These are phyloP conservation scores for Tribolium madens DNA, from an alignment of 1,140 invertebrate species.

Conservation along the genomic window DNA sequence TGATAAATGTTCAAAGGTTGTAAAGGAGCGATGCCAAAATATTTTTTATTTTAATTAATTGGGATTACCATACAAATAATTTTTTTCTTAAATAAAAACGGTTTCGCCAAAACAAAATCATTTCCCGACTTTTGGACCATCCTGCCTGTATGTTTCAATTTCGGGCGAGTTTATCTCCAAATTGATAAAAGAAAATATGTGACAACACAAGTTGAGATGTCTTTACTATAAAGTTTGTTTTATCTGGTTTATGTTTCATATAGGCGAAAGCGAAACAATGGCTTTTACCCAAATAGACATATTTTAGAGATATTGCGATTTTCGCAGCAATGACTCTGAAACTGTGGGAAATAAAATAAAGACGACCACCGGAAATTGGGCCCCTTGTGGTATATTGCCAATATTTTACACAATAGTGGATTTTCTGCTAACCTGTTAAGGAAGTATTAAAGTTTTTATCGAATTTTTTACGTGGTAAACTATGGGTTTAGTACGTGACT, in stretches of 20 bases:
- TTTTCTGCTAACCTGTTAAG: slow-evolving; percentile 27
- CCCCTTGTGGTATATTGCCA: slow-evolving; percentile 24
- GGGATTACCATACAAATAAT: too few species aligned
- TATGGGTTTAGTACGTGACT: too few species aligned
- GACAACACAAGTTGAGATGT: slow-evolving; percentile 16
- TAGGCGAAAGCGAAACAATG: slow-evolving; percentile 33
- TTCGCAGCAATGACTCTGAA: slow-evolving; percentile 41
- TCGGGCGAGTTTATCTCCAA: background rate
- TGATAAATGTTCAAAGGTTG: too few species aligned
- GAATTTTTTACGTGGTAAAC: too few species aligned
- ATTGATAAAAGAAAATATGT: slow-evolving; percentile 32
- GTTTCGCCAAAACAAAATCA: too few species aligned
- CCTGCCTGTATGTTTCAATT: background rate
- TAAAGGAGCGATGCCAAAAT: too few species aligned
- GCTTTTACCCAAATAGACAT: slow-evolving; percentile 33
- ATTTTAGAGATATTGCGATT: slow-evolving; percentile 44
- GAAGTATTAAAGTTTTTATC: too few species aligned
- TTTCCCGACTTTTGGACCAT: too few species aligned
- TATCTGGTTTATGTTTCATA: slow-evolving; percentile 45
- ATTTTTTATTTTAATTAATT: too few species aligned
- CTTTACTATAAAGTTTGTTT: slow-evolving; percentile 42
- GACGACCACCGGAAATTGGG: slow-evolving; percentile 41
- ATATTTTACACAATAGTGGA: slow-evolving; percentile 41
- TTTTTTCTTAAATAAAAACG: too few species aligned
- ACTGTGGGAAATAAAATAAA: slow-evolving; percentile 45